phyloP scores from a whole-genome alignment of 2,888 invertebrate genomes.

The Coelopa pilipes region DNA sequence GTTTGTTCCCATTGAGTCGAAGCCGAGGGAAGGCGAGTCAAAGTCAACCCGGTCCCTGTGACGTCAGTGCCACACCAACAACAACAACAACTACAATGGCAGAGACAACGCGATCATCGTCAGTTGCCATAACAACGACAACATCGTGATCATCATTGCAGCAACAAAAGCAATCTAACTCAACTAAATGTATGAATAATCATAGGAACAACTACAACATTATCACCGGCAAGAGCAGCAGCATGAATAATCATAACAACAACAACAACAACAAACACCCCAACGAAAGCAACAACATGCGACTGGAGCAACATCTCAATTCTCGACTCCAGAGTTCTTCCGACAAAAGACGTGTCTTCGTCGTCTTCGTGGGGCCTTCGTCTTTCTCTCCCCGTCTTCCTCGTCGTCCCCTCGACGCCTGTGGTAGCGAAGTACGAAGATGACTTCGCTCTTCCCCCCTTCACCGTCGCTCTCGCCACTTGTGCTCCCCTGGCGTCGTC shows the following conservation, averaged over 20 bases:
- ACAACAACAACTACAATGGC: background rate
- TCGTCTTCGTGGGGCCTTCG: no score
- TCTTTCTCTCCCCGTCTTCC: no score
- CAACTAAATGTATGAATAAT: no score
- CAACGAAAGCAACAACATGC: background rate
- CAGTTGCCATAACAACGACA: no score
- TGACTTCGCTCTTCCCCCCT: no score
- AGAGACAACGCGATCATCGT: no score
- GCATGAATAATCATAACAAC: background rate
- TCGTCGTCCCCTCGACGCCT: no score
- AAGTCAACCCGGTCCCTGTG: background rate
- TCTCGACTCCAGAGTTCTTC: background rate
- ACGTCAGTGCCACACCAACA: background rate
- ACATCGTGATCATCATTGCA: no score
- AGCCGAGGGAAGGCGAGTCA: background rate
- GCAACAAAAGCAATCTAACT: background rate
- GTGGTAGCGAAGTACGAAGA: no score
- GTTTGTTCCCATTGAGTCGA: no score
- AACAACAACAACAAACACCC: background rate
- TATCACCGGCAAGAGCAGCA: background rate
- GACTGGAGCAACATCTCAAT: background rate
- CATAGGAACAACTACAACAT: background rate
- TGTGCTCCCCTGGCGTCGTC: constrained; percentile 5
- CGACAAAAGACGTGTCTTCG: background rate
- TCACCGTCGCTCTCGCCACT: background rate